Evolutionary conservation across 1,140 invertebrate genomes (phyloP), one percentile per base, ranked within the genome.

Genomic region (Pantala flavescens): DNA sequence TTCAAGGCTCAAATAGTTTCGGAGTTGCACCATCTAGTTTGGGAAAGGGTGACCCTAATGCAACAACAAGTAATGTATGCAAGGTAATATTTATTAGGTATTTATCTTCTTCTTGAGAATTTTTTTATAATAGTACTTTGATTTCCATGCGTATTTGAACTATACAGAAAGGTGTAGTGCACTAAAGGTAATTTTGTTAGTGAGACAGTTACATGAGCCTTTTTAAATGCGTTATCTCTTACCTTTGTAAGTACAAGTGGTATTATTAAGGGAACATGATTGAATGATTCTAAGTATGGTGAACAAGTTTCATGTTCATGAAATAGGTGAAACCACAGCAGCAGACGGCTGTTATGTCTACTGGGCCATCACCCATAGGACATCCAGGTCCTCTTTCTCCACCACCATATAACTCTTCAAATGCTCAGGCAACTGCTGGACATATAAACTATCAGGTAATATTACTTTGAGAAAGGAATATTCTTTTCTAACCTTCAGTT

Each of bases 321-420:
- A 63, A 63, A 19, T 63, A 90, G 86, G 89, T 91, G 79, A 91
- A 91, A 83, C 90, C 90, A 77, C 90, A 90, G 80, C 90, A 89
- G 83, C 88, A 90, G 81, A 83, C 84, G 71, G 84, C 86, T 43
- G 84, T 84, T 70, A 84, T 82, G 82, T 72, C 55, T 42, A 73
- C 72, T 74, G 85, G 84, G 72, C 84, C 86, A 24, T 85, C 85
- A 79, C 83, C 86, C n/a, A 86, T 88, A 74, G 85, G 86, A 24
- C 86, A 86, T 79, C 87, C 88, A 19, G 74, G 74, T 23, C 78
- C 79, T 63, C 75, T 78, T 12, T 78, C 78, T 71, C 84, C 85
- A 71, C 84, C 83, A 74, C 84, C 83, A 21, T 86, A 83, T 79
- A 85, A 83, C 79, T 83, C 82, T 42, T 83, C 82, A 28, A 84